Percentiles rank a stretch among this genome's conserved stretches.
Conservation (phyloP, 2,113 vertebrate genomes). For the Neogobius melanostomus region DNA sequence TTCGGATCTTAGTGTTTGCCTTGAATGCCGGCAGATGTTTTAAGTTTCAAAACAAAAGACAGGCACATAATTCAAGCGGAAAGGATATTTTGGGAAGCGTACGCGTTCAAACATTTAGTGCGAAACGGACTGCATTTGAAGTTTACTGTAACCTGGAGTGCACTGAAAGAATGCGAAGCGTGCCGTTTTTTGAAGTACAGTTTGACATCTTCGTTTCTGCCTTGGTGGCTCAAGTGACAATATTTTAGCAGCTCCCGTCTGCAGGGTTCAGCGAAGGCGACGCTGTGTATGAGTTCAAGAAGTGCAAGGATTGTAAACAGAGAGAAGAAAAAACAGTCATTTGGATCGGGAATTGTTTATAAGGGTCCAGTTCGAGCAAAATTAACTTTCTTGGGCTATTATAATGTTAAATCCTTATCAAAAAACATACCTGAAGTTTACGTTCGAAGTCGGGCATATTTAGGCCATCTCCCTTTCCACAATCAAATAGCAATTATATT, state of each 20-base stretch:
- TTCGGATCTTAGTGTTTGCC: neutral
- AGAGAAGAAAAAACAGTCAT: too few species aligned
- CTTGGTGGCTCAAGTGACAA: constrained; percentile 27
- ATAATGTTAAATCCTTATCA: too few species aligned
- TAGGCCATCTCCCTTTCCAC: too few species aligned
- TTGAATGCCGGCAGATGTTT: neutral
- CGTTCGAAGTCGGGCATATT: too few species aligned
- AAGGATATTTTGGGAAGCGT: constrained; percentile 1
- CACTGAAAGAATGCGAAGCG: constrained; percentile 16
- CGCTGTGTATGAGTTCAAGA: constrained; percentile 6
- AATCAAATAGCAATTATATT: too few species aligned
- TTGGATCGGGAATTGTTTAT: too few species aligned
- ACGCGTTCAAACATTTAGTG: neutral
- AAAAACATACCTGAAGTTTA: too few species aligned
- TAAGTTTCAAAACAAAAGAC: neutral
- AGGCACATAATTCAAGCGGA: neutral
- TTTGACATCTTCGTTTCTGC: constrained; percentile 26
- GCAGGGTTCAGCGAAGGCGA: constrained; percentile 12
- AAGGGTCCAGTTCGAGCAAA: too few species aligned
- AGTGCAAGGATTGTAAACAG: too few species aligned
- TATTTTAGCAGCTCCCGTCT: constrained; percentile 15
- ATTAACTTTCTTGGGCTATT: too few species aligned
- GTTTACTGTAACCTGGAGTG: constrained; percentile 7
- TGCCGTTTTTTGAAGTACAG: constrained; percentile 7
- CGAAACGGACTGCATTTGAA: constrained; percentile 2